Conservation (phyloP, 2,797 vertebrate species). For the Xenentodon cancila region DNA sequence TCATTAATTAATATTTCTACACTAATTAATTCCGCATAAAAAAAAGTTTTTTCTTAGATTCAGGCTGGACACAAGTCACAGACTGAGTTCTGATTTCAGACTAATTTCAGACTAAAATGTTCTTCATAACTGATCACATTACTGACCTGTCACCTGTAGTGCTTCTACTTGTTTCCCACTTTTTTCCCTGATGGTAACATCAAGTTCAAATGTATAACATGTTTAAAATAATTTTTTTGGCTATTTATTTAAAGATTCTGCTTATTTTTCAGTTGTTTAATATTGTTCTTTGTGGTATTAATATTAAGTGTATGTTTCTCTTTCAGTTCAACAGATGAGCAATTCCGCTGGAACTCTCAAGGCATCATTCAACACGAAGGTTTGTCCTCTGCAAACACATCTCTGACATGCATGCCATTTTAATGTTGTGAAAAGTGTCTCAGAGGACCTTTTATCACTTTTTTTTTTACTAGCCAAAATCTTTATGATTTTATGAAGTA, state of each 20-base stretch:
- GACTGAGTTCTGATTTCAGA: too few species aligned
- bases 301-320: constrained; percentile 43
- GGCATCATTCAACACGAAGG: constrained; percentile 77
- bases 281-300: neutral
- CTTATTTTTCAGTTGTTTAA: neutral
- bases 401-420: neutral
- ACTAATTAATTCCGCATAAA: too few species aligned
- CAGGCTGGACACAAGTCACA: too few species aligned
- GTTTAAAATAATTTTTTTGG: neutral
- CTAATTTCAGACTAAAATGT: too few species aligned
- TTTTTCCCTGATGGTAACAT: neutral
- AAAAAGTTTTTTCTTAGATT: too few species aligned
- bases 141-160: neutral
- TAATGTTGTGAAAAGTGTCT: neutral
- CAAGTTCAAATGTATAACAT: too few species aligned
- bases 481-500: too few species aligned
- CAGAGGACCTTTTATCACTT: too few species aligned
- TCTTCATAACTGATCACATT: neutral
- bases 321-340: constrained; percentile 94
- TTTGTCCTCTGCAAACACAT: neutral
- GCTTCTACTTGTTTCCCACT: neutral
- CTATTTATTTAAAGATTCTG: neutral
- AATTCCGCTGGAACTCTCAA: constrained; percentile 96
- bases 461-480: too few species aligned
- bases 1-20: too few species aligned